Evolutionary conservation across 2,797 vertebrate genomes (phyloP).

Genomic region (Graptemys geographica): DNA sequence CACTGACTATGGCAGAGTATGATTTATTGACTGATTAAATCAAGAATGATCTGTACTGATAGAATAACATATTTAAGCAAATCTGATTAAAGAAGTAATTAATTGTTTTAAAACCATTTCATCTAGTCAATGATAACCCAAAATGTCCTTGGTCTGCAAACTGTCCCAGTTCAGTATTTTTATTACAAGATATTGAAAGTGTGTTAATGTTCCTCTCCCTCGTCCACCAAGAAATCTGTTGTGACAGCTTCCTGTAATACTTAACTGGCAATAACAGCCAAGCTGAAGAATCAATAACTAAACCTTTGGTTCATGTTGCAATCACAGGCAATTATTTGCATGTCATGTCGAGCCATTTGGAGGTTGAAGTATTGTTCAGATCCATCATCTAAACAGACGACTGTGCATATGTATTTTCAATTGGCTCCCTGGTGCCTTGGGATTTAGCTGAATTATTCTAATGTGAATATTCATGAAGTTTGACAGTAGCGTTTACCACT

Average conservation of each 20-base stretch:
- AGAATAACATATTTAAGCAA: constrained; percentile 27
- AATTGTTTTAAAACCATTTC: constrained; percentile 38
- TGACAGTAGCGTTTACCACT: constrained; percentile 66
- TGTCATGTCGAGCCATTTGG: constrained; percentile 68
- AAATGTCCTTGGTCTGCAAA: constrained; percentile 41
- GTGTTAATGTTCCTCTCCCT: background rate
- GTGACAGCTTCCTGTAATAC: constrained; percentile 62
- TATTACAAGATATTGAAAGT: constrained; percentile 7
- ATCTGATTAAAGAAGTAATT: constrained; percentile 59
- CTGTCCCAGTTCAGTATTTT: constrained; percentile 12
- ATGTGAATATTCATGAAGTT: constrained; percentile 77
- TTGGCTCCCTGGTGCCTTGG: constrained; percentile 42
- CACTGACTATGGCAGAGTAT: constrained; percentile 25
- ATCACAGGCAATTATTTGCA: constrained; percentile 74
- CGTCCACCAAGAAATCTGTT: constrained; percentile 52
- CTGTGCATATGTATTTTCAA: constrained; percentile 58
- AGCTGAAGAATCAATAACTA: constrained; percentile 71
- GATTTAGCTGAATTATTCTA: constrained; percentile 63
- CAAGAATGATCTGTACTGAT: constrained; percentile 16
- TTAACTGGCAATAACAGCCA: constrained; percentile 35
- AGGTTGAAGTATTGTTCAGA: constrained; percentile 70
- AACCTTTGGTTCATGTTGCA: constrained; percentile 68
- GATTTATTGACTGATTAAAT: constrained; percentile 68
- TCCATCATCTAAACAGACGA: constrained; percentile 65
- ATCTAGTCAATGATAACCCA: background rate